Evolutionary conservation across 64 coral and sea anemone species (phyloP).

Genomic region (Anthopleura sola): DNA sequence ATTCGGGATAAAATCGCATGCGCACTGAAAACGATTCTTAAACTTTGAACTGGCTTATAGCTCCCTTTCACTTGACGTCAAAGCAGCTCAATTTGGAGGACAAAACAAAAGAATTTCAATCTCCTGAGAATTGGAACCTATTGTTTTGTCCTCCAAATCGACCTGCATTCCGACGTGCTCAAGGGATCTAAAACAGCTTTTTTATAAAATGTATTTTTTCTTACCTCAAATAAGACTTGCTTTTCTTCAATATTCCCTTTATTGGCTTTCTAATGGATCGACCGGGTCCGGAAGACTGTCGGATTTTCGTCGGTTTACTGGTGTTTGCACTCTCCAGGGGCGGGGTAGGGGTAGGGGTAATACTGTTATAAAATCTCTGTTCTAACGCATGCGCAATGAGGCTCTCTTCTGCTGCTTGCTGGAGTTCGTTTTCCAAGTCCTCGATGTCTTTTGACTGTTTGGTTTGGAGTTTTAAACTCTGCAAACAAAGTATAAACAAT

Average conservation of each 20-base stretch:
- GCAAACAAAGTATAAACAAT: not conserved
- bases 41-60: too few species aligned
- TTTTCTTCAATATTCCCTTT: conserved; percentile 85
- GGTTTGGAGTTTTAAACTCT: conserved; percentile 65
- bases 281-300: not conserved
- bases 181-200: too few species aligned
- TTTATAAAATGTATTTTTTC: not conserved
- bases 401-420: conserved; percentile 67
- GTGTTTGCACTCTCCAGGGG: not conserved
- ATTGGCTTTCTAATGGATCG: conserved; percentile 51
- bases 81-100: too few species aligned
- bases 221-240: conserved; percentile 26
- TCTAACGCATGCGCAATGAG: conserved; percentile 59
- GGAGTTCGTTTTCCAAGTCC: conserved; percentile 71
- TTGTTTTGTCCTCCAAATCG: too few species aligned
- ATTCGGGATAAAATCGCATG: too few species aligned
- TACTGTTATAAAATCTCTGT: conserved; percentile 29
- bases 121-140: too few species aligned
- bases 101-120: too few species aligned
- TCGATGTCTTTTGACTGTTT: conserved; percentile 67
- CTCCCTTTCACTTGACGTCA: too few species aligned
- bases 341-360: not conserved
- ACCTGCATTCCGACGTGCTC: too few species aligned
- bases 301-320: not conserved
- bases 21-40: too few species aligned